phyloP scores from a whole-genome alignment of 1,140 invertebrate genomes.

The Nebria ingens region DNA sequence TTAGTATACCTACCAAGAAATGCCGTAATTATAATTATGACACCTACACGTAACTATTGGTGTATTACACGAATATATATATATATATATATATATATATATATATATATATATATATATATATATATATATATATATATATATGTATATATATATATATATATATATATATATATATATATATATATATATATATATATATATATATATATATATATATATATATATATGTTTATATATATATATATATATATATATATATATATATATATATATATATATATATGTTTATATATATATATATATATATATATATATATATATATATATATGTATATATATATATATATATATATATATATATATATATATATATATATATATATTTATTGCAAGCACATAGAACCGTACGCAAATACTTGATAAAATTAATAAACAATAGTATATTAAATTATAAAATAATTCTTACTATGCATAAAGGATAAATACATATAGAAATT shows the following conservation, averaged over 20 bases:
- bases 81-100: slow-evolving; percentile 2
- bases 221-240: slow-evolving; percentile 1
- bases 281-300: slow-evolving; percentile 7
- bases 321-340: not conserved
- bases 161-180: slow-evolving; percentile 4
- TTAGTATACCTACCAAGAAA: too few species aligned
- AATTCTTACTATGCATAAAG: too few species aligned
- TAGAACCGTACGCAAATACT: not conserved
- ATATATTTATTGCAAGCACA: not conserved
- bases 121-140: not conserved
- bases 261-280: not conserved
- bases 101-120: slow-evolving; percentile 8
- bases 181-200: slow-evolving; percentile 5
- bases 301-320: slow-evolving; percentile 4
- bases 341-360: slow-evolving; percentile 4
- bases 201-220: not conserved
- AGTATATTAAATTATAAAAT: too few species aligned
- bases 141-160: slow-evolving; percentile 2
- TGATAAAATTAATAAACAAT: not conserved
- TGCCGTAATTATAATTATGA: too few species aligned
- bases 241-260: slow-evolving; percentile 1
- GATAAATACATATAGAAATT: too few species aligned
- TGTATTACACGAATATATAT: not conserved
- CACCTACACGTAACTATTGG: not conserved
- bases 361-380: slow-evolving; percentile 1